A percentile compares a stretch with the other conserved stretches of the same genome.
Evolutionary conservation across 1,140 invertebrate genomes (phyloP).

Genomic region (Eurosta solidaginis): DNA sequence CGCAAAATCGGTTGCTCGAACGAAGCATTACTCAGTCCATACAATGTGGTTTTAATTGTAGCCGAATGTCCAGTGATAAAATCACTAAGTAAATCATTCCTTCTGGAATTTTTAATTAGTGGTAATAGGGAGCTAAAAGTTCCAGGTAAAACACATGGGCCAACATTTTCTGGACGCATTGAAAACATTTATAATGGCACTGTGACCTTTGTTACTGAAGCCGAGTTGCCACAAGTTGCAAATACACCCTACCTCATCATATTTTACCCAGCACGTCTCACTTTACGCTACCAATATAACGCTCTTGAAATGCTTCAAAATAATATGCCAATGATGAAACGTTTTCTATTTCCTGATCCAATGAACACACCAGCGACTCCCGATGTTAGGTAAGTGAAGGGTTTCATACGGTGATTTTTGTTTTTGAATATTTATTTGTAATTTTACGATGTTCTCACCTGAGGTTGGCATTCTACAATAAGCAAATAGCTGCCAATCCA

Average conservation of each 20-base stretch:
- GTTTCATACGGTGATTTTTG: not conserved
- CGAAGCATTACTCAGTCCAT: not conserved
- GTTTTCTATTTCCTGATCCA: conserved; percentile 43
- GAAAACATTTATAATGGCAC: not conserved
- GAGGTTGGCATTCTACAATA: conserved; percentile 39
- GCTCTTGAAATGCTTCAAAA: conserved; percentile 42
- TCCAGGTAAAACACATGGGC: not conserved
- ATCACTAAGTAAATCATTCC: conserved; percentile 40
- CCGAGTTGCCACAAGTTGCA: not conserved
- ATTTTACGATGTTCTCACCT: not conserved
- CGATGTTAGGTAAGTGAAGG: not conserved
- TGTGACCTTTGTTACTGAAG: not conserved
- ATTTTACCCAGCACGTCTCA: conserved; percentile 42
- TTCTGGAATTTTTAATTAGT: not conserved
- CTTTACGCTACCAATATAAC: conserved; percentile 43
- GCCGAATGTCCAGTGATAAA: conserved; percentile 34
- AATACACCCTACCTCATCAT: conserved; percentile 36
- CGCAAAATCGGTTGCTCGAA: not conserved
- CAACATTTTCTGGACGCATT: not conserved
- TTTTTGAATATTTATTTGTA: not conserved
- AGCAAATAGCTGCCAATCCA: conserved; percentile 38
- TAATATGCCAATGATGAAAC: conserved; percentile 32
- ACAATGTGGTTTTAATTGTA: not conserved
- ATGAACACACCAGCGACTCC: not conserved
- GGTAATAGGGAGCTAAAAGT: not conserved